Base-by-base conservation (phyloP, 2,888 invertebrate genomes). In the Orthosia gothica region DNA sequence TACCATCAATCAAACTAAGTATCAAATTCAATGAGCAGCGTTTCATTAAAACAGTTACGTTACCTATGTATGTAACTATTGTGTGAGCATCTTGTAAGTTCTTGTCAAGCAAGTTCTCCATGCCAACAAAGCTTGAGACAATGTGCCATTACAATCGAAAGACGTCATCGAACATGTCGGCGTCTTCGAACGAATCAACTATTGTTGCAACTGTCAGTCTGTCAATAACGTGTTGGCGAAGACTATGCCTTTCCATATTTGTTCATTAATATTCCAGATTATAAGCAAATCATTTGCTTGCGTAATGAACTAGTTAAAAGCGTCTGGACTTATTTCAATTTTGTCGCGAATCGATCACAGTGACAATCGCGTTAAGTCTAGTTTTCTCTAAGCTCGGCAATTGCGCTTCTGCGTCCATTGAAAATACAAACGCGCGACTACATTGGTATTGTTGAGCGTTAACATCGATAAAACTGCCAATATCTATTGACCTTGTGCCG, bases 401-500 rank as follows among this genome's bases (percentile, higher is more conserved):
- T 62, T 11, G 20, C 47, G 12, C 23, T 81, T 49, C 57, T 32
- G 54, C 26, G 57, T 40, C 47, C 18, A 66, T 40, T 70, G 5
- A 47, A 75, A 61, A 62, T 49, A 70, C 13, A 64, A 68, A 61
- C 47, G 59, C 47, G 40, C 18, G 0, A 66, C 23, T 50, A 47
- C 61, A 67, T 70, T 20, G 58, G 20, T 76, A 47, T 32, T 54
- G 32, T 52, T 7, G 67, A n/a, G 23, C 66, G 32, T 70, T 66
- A 71, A 68, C 54, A 65, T 65, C 59, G 67, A 82, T 77, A 72
- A 82, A 80, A 75, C 75, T 58, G 59, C 49, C 72, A 68, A 77
- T 80, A 80, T 82, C 64, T 54, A 68, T 65, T 77, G 72, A 82
- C 82, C 80, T 80, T 80, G 64, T 61, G n/a, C 52, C 32, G 62